Conservation (phyloP, 1,140 invertebrate species). For the Dreissena rostriformis region DNA sequence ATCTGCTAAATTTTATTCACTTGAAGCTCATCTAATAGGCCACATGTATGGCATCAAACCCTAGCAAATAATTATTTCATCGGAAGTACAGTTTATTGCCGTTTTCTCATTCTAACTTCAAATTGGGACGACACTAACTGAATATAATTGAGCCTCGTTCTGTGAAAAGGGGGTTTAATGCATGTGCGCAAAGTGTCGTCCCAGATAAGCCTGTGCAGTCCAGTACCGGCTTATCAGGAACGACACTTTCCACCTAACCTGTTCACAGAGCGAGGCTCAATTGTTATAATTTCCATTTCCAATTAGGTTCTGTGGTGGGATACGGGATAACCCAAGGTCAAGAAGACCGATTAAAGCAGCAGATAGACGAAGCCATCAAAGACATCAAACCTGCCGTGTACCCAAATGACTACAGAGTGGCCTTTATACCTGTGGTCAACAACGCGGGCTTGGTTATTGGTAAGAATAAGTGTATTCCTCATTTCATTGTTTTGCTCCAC, state of each 20-base stretch:
- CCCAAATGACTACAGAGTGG: constrained; percentile 21
- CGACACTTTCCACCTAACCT: background rate
- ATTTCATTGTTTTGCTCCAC: too few relatives aligned
- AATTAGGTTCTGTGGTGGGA: constrained; percentile 7
- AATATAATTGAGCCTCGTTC: too few relatives aligned
- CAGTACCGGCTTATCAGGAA: background rate
- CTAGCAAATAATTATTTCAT: too few relatives aligned
- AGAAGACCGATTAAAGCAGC: constrained; percentile 12
- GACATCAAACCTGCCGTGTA: constrained; percentile 18
- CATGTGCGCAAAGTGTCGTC: background rate
- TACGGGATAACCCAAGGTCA: constrained; percentile 24
- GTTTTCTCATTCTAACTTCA: background rate
- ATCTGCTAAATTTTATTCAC: too few relatives aligned
- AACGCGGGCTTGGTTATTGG: too few relatives aligned
- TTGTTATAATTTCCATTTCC: background rate
- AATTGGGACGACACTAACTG: background rate
- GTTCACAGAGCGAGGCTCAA: too few relatives aligned
- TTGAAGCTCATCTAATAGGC: too few relatives aligned
- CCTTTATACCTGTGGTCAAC: constrained; percentile 18
- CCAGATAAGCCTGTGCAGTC: background rate
- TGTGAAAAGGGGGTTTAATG: too few relatives aligned
- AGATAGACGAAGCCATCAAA: constrained; percentile 31
- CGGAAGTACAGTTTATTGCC: too few relatives aligned
- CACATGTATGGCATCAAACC: too few relatives aligned
- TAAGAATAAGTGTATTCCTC: too few relatives aligned